Evolutionary conservation across 2,888 invertebrate genomes (phyloP).

Genomic region (Halictus quadricinctus): DNA sequence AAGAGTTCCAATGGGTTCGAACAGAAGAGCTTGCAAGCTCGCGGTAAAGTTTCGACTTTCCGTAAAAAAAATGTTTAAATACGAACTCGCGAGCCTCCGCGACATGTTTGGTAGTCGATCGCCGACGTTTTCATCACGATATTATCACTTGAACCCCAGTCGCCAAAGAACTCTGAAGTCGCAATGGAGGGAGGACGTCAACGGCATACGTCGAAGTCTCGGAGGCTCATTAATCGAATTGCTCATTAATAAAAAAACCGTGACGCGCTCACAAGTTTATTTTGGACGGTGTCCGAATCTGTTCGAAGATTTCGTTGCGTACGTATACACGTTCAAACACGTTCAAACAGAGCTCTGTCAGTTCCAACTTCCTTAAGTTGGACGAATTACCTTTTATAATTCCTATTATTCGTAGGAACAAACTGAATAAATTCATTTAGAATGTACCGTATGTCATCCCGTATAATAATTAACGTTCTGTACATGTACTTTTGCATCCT

Average conservation of each 20-base stretch:
- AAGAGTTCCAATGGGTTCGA: slow-evolving; percentile 17
- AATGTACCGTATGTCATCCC: background rate
- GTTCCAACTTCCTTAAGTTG: background rate
- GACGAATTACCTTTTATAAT: background rate
- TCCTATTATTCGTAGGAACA: background rate
- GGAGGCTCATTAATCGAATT: background rate
- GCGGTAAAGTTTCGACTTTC: background rate
- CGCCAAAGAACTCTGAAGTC: background rate
- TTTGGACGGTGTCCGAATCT: slow-evolving; percentile 15
- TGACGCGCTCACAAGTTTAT: background rate
- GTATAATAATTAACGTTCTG: background rate
- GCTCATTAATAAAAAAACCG: background rate
- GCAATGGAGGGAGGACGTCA: background rate
- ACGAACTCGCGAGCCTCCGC: background rate
- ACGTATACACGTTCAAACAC: background rate
- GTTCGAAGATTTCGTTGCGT: slow-evolving; percentile 10
- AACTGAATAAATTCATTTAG: background rate
- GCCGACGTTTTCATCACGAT: background rate
- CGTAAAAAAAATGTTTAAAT: background rate
- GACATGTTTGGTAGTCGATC: background rate
- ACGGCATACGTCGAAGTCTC: background rate
- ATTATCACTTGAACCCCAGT: background rate
- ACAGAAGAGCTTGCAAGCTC: slow-evolving; percentile 14
- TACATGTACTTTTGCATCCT: background rate
- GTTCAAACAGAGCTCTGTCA: background rate